Conservation (phyloP, 2,113 vertebrate genomes). For the Pleuronectes platessa region DNA sequence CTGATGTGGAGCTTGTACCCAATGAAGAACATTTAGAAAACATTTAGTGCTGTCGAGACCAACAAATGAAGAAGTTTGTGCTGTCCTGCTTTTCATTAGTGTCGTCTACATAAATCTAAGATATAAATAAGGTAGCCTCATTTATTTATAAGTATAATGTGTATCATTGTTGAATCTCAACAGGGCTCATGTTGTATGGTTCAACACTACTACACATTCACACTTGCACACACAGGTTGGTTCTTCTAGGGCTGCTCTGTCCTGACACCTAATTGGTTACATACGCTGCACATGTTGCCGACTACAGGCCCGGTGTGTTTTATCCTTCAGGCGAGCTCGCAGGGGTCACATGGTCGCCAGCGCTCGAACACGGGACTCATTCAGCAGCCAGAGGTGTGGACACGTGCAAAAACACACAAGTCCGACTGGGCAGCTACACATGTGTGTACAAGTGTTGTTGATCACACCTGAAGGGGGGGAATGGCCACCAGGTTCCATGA, state of each 20-base stretch:
- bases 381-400: slow-evolving; percentile 57
- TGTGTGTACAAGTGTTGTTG: neutral
- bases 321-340: slow-evolving; percentile 18
- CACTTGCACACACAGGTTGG: neutral
- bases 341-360: slow-evolving; percentile 1
- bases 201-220: too few relatives aligned
- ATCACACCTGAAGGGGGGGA: neutral
- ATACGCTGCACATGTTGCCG: slow-evolving; percentile 5
- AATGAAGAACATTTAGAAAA: too few relatives aligned
- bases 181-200: neutral
- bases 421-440: slow-evolving; percentile 8
- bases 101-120: neutral
- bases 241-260: neutral
- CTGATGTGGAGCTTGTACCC: too few relatives aligned
- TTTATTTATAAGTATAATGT: neutral
- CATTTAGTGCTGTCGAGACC: too few relatives aligned
- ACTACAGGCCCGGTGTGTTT: slow-evolving; percentile 23
- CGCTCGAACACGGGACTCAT: slow-evolving; percentile 57
- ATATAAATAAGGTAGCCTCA: neutral
- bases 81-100: too few relatives aligned
- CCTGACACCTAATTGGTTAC: slow-evolving; percentile 2
- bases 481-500: neutral
- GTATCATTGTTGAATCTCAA: neutral
- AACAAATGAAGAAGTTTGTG: too few relatives aligned
- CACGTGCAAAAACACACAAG: slow-evolving; percentile 32